Evolutionary conservation across 2,888 invertebrate species (phyloP), one percentile per base, ranked within the genome.

Genomic region (Cylindroiulus punctatus): DNA sequence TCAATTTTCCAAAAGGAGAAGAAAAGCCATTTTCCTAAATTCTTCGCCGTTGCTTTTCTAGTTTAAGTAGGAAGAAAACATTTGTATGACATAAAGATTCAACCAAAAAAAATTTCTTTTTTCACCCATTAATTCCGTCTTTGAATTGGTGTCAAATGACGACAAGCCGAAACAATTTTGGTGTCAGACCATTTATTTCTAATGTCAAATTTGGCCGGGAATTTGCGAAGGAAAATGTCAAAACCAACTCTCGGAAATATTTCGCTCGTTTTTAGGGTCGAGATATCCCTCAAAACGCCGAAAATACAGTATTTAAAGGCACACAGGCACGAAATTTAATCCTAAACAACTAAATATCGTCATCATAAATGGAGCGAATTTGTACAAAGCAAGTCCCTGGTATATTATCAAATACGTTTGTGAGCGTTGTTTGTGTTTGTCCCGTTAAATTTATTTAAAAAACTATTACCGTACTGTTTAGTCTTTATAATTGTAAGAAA

Each of bases 51-150:
- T 76, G 76, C 76, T 76, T 65, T 76, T 26, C 76, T 76, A 76
- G 76, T 30, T 76, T 76, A 76, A 76, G 76, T 76, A 76, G 76
- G 76, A 76, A 76, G 76, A 76, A 76, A 76, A 76, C 76, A 76
- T 76, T 76, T 76, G 76, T 76, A 76, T 76, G 76, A 76, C 76
- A 76, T 76, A 76, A 76, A 76, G 76, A 76, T 76, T 76, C 76
- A 76, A 76, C 76, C 30, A 30, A 30, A 76, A 76, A 57, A 76
- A 32, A 32, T 76, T 76, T 30, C 26, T 30, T 30, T 76, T 76
- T 32, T 30, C 30, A 14, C 76, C 30, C 76, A 76, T 76, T 76
- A 30, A 76, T 76, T 76, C 30, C 76, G 30, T 76, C 76, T 30
- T 26, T 30, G 76, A 76, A 76, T 30, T 76, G 76, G 76, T 76